Percentiles rank a stretch among this genome's conserved stretches.
Evolutionary conservation across 2,888 invertebrate species (phyloP).

Genomic region (Cephonodes hylas): DNA sequence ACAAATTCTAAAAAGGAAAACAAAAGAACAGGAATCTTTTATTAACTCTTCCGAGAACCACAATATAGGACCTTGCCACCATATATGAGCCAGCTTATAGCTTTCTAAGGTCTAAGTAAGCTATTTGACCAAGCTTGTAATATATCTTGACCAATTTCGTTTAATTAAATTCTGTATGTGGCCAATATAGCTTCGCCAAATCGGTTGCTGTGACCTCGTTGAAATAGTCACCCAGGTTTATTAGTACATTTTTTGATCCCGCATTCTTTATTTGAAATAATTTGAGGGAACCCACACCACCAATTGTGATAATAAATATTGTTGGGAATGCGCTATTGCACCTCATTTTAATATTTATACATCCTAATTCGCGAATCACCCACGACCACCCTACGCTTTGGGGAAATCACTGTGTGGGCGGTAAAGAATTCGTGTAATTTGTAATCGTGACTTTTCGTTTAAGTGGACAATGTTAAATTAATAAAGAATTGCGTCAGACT

Average conservation of each 20-base stretch:
- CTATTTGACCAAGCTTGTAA: background rate
- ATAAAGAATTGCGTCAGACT: background rate
- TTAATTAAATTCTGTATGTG: background rate
- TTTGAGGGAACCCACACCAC: slow-evolving; percentile 11
- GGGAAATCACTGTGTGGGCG: slow-evolving; percentile 5
- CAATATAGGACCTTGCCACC: no score
- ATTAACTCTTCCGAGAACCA: no score
- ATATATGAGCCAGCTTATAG: no score
- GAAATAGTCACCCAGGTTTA: background rate
- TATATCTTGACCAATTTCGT: background rate
- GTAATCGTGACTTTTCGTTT: background rate
- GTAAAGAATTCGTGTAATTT: background rate
- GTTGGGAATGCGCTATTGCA: slow-evolving; percentile 7
- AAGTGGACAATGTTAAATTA: background rate
- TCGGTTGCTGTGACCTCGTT: background rate
- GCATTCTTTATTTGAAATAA: slow-evolving; percentile 5
- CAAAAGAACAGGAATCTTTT: no score
- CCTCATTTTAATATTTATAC: slow-evolving; percentile 1
- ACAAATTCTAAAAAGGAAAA: no score
- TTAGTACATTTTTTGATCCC: background rate
- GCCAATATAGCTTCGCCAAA: background rate
- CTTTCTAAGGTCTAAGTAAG: no score
- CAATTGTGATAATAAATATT: slow-evolving; percentile 19
- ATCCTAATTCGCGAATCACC: background rate
- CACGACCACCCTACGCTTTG: background rate